Evolutionary conservation across 2,888 invertebrate genomes (phyloP), one percentile per base, ranked within the genome.

Genomic region (Mythimna impura): DNA sequence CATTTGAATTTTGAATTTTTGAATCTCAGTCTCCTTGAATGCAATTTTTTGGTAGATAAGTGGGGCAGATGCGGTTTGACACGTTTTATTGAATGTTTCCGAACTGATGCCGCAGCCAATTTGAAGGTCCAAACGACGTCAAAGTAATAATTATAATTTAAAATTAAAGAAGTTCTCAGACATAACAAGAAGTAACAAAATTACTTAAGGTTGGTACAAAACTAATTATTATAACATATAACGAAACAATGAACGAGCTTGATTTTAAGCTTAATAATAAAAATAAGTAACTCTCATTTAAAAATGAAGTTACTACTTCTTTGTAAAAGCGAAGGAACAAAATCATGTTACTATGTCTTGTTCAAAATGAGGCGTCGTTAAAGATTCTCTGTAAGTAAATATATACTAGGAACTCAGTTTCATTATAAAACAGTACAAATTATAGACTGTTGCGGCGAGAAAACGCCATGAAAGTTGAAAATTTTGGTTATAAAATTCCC

Each of bases 361-460:
- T 82, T 84, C 66, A 81, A 79, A 87, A 87, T 76, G 80, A 85
- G 77, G 79, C 83, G 80, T 86, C 84, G 84, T 88, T 88, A 86
- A 90, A 89, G 86, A 89, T 89, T 88, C 74, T 80, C 73, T 68
- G 84, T 86, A 82, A 87, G 88, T 86, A 88, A 89, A 82, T 88
- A 76, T 87, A 87, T 86, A 81, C 73, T 61, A 73, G 72, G 30
- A 85, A 84, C 80, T 82, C 66, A 36, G 69, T 73, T 82, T 86
- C 82, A 82, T 83, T 80, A 81, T 76, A 58, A 67, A 55, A 65
- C n/a, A 80, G 78, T 10, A 1, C 73, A 86, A 82, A 55, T 54
- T 34, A 65, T 10, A 79, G 55, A 83, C 34, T 25, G 9, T n/a
- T 12, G 80, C 74, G 77, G 30, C n/a, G 12, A 40, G 30, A 52